These are phyloP conservation scores for Ceratitis capitata DNA, from an alignment of 1,140 invertebrate genomes.

Conservation along the genomic window DNA sequence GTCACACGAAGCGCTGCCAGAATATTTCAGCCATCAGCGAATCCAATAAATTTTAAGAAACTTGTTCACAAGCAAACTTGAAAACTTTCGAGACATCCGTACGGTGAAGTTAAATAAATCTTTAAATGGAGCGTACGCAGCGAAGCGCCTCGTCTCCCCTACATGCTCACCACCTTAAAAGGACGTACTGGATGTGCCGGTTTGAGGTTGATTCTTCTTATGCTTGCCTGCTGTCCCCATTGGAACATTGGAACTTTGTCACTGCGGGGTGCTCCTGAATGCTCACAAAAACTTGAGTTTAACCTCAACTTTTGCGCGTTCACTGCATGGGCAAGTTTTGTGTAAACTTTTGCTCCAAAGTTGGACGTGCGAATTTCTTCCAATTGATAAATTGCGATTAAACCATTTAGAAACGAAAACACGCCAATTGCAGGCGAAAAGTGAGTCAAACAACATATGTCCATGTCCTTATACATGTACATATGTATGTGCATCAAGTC, in stretches of 20 bases:
- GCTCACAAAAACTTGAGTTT: not conserved
- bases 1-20: not conserved
- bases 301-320: not conserved
- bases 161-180: not conserved
- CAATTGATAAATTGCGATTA: constrained; percentile 2
- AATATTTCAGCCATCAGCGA: not conserved
- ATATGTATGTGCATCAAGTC: no score
- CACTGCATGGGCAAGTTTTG: not conserved
- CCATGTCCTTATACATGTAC: not conserved
- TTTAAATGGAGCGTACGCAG: constrained; percentile 43
- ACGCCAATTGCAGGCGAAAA: not conserved
- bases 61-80: constrained; percentile 64
- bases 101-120: constrained; percentile 63
- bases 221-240: not conserved
- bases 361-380: not conserved
- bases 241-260: not conserved
- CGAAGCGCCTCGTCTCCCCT: not conserved
- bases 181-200: not conserved
- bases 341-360: constrained; percentile 9
- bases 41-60: constrained; percentile 44
- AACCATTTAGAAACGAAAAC: not conserved
- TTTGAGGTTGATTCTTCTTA: no score
- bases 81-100: constrained; percentile 64
- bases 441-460: not conserved
- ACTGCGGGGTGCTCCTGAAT: not conserved